A percentile compares a stretch with the other conserved stretches of the same genome.
Evolutionary conservation across 2,888 invertebrate genomes (phyloP).

Genomic region (Malthinus flaveolus): DNA sequence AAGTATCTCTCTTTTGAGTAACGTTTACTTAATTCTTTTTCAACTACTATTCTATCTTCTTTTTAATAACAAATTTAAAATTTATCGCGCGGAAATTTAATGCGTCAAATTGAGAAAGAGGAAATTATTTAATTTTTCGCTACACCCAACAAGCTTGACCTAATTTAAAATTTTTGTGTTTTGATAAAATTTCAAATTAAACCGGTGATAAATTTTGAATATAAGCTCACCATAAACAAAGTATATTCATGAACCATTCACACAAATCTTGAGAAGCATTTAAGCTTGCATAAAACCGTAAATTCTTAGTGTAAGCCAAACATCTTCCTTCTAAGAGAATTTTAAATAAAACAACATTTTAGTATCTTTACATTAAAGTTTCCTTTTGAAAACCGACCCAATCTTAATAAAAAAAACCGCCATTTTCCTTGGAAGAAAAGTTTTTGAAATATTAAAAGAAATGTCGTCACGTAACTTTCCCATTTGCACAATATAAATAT

Average conservation of each 20-base stretch:
- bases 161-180: background rate
- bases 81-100: background rate
- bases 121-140: background rate
- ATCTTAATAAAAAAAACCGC: slow-evolving; percentile 7
- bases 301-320: slow-evolving; percentile 17
- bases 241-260: slow-evolving; percentile 14
- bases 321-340: slow-evolving; percentile 11
- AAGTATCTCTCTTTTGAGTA: background rate
- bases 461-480: too few species aligned
- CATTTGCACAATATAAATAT: too few species aligned
- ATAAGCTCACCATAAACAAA: slow-evolving; percentile 13
- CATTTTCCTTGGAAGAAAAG: too few species aligned
- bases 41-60: background rate
- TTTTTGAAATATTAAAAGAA: too few species aligned
- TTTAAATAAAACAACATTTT: slow-evolving; percentile 17
- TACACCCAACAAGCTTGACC: background rate
- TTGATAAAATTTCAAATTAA: background rate
- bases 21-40: background rate
- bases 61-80: background rate
- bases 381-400: background rate
- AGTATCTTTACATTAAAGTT: slow-evolving; percentile 10
- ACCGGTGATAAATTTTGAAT: slow-evolving; percentile 1
- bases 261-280: slow-evolving; percentile 8
- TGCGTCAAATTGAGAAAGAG: background rate
- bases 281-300: slow-evolving; percentile 22